These are phyloP conservation scores for Epinephelus moara DNA, from an alignment of 2,113 vertebrate genomes.

Conservation along the genomic window DNA sequence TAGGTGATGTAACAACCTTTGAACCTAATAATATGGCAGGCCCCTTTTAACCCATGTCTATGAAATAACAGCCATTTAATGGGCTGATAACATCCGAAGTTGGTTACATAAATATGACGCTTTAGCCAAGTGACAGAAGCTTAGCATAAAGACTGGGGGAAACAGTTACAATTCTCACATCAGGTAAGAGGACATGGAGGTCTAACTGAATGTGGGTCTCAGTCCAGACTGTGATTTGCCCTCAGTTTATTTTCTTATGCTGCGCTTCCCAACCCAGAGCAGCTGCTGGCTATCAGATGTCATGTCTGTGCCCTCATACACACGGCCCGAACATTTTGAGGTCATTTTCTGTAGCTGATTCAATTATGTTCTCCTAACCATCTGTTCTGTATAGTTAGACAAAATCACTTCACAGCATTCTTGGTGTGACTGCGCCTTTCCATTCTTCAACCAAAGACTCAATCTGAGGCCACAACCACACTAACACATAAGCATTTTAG, in stretches of 20 bases:
- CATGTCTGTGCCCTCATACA: constrained; percentile 46
- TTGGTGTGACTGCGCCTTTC: background rate
- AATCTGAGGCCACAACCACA: too few species aligned
- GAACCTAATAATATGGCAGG: too few species aligned
- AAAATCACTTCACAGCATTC: background rate
- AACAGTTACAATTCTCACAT: background rate
- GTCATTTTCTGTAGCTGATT: constrained; percentile 60
- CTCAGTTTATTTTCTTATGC: constrained; percentile 46
- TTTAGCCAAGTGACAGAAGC: background rate
- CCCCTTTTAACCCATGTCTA: too few species aligned
- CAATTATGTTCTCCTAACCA: constrained; percentile 56
- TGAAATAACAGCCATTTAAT: too few species aligned
- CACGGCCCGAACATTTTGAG: constrained; percentile 40
- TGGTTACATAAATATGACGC: background rate
- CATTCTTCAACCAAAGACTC: background rate
- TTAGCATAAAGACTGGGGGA: background rate
- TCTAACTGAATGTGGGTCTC: background rate
- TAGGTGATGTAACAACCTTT: too few species aligned
- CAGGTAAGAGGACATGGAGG: background rate
- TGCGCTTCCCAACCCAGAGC: constrained; percentile 35
- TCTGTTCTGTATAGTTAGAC: constrained; percentile 46
- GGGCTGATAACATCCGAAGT: too few species aligned
- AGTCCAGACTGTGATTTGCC: constrained; percentile 22
- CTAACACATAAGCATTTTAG: too few species aligned
- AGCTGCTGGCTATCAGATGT: constrained; percentile 69